Base-by-base conservation (phyloP, 2,113 vertebrate species). In the Phoxinus phoxinus region DNA sequence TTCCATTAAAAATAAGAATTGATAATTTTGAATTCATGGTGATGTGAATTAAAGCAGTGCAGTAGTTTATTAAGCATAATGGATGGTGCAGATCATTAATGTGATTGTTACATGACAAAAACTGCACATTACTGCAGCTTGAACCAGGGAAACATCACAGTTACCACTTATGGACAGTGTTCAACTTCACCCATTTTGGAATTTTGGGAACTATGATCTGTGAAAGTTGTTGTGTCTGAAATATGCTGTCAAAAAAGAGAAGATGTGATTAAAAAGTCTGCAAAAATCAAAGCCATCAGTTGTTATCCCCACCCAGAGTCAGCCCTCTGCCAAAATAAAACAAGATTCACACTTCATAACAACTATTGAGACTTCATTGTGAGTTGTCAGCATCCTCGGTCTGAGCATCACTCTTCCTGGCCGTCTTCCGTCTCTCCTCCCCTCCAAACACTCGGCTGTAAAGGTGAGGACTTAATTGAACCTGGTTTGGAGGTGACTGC, bases 401-500 rank as follows among this genome's bases (percentile, higher is more conserved):
- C 79, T 11, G 44, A 69, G 79, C 79, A 81, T 81, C 79, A 69
- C 17, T 81, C 79, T 81, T 81, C 41, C 27, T 48, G 44, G 19
- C 37, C 37, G 4, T 67, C 73, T 83, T 73, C 69, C 30, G 4
- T 23, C 15, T 85, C 67, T 76, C 69, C 37, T 84, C 46, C 74
- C 56, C 69, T 81, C 69, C 30, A 25, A 48, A 87, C 37, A 37
- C 58, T 85, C 59, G 12, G 58, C 25, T 65, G 53, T 53, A 80
- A 88, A 88, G 85, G 84, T 86, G 82, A 92, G 81, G 86, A 86
- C 88, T 90, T 91, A 91, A 90, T 86, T 87, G 81, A 91, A 93
- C 89, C 90, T 90, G 91, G 87, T 92, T 91, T 91, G 91, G 89
- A 91, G 83, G 92, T 90, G 83, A 85, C 89, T 86, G 87, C 81